phyloP scores from a whole-genome alignment of 2,113 vertebrate genomes.

The Callospermophilus lateralis region DNA sequence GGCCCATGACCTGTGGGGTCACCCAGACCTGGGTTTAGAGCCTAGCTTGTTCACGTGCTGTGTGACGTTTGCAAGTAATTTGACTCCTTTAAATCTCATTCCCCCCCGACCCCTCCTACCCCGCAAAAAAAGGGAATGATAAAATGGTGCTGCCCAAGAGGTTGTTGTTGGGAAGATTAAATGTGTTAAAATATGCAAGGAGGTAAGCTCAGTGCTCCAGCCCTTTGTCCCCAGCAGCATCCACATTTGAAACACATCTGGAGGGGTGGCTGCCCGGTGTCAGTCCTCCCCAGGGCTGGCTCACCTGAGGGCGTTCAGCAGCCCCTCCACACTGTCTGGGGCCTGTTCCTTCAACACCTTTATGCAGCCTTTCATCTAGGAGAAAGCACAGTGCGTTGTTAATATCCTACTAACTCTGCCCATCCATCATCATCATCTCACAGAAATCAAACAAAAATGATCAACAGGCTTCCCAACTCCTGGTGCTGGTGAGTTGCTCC shows the following conservation, averaged over 20 bases:
- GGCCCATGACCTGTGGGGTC: no score
- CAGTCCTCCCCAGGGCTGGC: slow-evolving; percentile 49
- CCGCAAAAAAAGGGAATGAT: neutral
- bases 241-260: neutral
- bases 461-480: accelerated
- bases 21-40: neutral
- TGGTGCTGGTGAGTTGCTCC: neutral
- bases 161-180: neutral
- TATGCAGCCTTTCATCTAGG: slow-evolving; percentile 99
- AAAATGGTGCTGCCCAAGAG: neutral
- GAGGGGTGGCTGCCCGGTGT: neutral
- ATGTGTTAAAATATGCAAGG: neutral
- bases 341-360: slow-evolving; percentile 99
- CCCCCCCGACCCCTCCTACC: no score
- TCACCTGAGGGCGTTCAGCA: slow-evolving; percentile 99
- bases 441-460: neutral
- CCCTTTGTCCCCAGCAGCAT: neutral
- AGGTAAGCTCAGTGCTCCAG: neutral
- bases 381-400: slow-evolving; percentile 64
- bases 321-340: slow-evolving; percentile 97
- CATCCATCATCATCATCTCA: neutral
- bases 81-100: slow-evolving; percentile 2
- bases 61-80: neutral
- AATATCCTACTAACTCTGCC: neutral
- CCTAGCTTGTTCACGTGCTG: neutral